Base-by-base conservation (phyloP, 2,888 invertebrate species). In the Resseliella maxima region DNA sequence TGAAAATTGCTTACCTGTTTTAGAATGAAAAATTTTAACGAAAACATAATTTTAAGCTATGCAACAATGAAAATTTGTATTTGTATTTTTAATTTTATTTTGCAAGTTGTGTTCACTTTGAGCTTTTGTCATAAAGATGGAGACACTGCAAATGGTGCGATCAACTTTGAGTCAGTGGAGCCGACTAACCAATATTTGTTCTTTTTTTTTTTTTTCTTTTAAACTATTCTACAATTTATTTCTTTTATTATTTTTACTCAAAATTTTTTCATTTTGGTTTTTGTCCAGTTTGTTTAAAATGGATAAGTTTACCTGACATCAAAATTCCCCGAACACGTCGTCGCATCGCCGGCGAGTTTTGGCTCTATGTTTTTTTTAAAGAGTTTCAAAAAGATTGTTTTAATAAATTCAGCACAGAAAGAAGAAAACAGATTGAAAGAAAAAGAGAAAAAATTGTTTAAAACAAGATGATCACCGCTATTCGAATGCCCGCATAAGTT, bases 241-340 rank as follows among this genome's bases (percentile, higher is more conserved):
- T n/a, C n/a, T n/a, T n/a, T n/a, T n/a, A n/a, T 24, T 27, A 72
- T 35, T 31, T 27, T 83, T 27, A 54, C 6, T 35, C 18, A 46
- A 54, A 54, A 86, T 81, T 88, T n/a, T n/a, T n/a, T n/a, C n/a
- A n/a, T n/a, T n/a, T n/a, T 41, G 41, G 41, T 41, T 8, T 41
- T 41, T 41, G 5, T 8, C 41, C 5, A 5, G 5, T 5, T 12
- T 41, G 41, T 41, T 41, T 12, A 12, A 15, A 72, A 31, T 72
- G 31, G 6, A 21, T 6, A 24, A 59, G 27, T 24, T 59, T 88
- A 54, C 97, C 97, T 0, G 96, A 95, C 95, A 96, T 96, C 89
- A 97, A 92, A 90, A 97, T 97, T 12, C 97, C 97, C 38, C 95
- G 94, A 88, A 97, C 96, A 85, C 97, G 94, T 27, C 97, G 93